Evolutionary conservation across 2,888 invertebrate genomes (phyloP), one percentile per base, ranked within the genome.

Genomic region (Dascillus cervinus): DNA sequence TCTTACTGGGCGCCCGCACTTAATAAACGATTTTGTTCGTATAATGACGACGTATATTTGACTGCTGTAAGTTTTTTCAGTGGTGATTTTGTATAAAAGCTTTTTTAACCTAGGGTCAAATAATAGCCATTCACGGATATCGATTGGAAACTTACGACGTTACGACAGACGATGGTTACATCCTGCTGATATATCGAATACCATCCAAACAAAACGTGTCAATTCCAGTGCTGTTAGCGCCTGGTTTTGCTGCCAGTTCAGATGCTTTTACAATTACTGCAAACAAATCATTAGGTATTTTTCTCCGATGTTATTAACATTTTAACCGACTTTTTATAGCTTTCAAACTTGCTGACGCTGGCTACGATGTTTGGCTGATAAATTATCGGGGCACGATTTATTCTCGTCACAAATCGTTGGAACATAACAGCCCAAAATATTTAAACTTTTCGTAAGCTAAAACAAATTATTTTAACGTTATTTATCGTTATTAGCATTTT

Each of bases 81-180:
- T n/a, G n/a, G n/a, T n/a, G n/a, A n/a, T n/a, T n/a, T n/a, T n/a
- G n/a, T n/a, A n/a, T n/a, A n/a, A n/a, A n/a, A 17, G 8, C 17
- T 17, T 17, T 17, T 17, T 17, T 22, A 19, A 17, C 51, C 8
- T 37, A 65, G 44, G 59, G 69, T 41, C 47, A 58, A 24, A 58
- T 59, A 27, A 62, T 54, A 11, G 44, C 49, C 30, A 46, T 41
- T 11, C 49, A 42, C 15, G 57, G 56, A 1, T 58, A 46, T 34
- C 56, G 57, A 1, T 46, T 55, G 22, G 54, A 58, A 33, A 50
- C 52, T 31, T 56, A 56, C 32, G 53, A 52, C 41, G 48, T 58
- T 4, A 47, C 52, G 24, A 59, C 59, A 1, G 41, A 37, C 26
- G 59, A 59, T 39, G 55, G 52, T 3, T 59, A 52, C 30, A 53